These are phyloP conservation scores for Shargacucullia verbasci DNA, from an alignment of 2,888 invertebrate species.

Conservation along the genomic window DNA sequence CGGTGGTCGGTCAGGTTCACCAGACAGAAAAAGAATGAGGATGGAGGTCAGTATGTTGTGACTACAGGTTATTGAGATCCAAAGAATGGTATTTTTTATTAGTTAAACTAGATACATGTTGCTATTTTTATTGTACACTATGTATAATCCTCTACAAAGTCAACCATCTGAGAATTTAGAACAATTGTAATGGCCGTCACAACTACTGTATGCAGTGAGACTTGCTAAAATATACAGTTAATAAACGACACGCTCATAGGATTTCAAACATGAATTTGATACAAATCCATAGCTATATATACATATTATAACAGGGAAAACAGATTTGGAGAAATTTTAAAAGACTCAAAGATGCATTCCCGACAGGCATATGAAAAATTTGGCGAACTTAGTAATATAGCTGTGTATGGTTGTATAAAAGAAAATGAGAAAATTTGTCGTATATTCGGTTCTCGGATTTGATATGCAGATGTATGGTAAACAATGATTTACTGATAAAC, in stretches of 20 bases:
- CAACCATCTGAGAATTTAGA: constrained; percentile 29
- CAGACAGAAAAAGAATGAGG: constrained; percentile 90
- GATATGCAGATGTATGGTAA: constrained; percentile 46
- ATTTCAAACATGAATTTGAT: constrained; percentile 40
- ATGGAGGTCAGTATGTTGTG: constrained; percentile 86
- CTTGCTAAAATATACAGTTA: constrained; percentile 28
- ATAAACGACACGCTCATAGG: constrained; percentile 34
- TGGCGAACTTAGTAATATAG: constrained; percentile 43
- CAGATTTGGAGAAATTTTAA: constrained; percentile 39
- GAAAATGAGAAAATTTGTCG: constrained; percentile 43
- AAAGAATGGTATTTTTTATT: constrained; percentile 23
- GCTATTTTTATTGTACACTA: constrained; percentile 25
- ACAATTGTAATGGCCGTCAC: constrained; percentile 44
- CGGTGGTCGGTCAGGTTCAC: constrained; percentile 89
- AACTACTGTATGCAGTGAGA: constrained; percentile 42
- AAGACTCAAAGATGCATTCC: constrained; percentile 34
- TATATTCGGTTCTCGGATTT: constrained; percentile 41
- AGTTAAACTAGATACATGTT: constrained; percentile 18
- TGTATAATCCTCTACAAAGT: constrained; percentile 30
- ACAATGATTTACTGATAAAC: constrained; percentile 45
- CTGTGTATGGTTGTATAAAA: constrained; percentile 41
- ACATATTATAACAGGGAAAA: constrained; percentile 35
- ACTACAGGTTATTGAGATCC: constrained; percentile 25
- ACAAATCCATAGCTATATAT: constrained; percentile 34
- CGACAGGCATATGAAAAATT: constrained; percentile 41